Evolutionary conservation across 2,113 vertebrate genomes (phyloP).

Genomic region (Falco punctatus): DNA sequence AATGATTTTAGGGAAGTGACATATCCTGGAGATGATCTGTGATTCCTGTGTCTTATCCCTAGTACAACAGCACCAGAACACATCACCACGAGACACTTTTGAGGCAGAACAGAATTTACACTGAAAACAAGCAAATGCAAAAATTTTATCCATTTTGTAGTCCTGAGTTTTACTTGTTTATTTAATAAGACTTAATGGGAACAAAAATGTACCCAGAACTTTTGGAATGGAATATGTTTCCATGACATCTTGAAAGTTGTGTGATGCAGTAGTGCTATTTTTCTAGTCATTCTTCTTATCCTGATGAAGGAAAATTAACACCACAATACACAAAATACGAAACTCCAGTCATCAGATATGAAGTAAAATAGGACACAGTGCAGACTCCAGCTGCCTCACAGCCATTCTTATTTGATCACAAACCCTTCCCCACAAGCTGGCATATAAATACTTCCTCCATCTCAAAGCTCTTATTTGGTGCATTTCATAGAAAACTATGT

Average conservation of each 20-base stretch:
- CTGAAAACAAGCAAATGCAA: not conserved
- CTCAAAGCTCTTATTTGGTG: not conserved
- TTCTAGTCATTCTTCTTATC: not conserved
- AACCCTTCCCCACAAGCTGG: not conserved
- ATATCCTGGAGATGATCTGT: not conserved
- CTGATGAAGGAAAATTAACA: not conserved
- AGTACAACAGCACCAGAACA: not conserved
- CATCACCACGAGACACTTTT: not conserved
- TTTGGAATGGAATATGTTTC: not conserved
- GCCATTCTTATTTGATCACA: constrained; percentile 6
- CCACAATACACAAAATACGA: not conserved
- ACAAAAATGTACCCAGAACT: not conserved
- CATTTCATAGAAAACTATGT: not conserved
- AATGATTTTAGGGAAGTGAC: not conserved
- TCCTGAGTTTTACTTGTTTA: not conserved
- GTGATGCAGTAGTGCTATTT: not conserved
- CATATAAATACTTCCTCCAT: not conserved
- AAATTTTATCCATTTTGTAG: not conserved
- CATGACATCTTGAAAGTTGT: not conserved
- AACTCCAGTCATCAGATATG: not conserved
- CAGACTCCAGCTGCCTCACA: not conserved
- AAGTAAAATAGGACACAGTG: not conserved
- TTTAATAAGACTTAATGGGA: not conserved
- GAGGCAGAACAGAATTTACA: not conserved
- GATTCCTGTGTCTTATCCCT: not conserved